Base-by-base conservation (phyloP, 2,888 invertebrate genomes). In the Leucophenga maculata region DNA sequence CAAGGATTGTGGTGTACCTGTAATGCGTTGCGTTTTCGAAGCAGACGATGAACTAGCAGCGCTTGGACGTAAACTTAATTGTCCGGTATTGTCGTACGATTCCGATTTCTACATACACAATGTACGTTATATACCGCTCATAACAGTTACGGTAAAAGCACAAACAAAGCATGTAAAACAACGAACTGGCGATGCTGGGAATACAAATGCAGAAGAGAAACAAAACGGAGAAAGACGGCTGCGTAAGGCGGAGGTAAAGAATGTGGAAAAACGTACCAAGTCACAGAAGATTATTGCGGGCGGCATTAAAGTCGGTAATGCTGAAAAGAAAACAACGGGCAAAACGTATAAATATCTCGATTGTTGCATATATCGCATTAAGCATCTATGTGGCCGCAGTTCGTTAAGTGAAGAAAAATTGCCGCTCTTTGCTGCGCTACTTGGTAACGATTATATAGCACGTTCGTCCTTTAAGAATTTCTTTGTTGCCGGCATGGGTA, bases 91-190 rank as follows among this genome's bases (percentile, higher is more conserved):
- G 3, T 97, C 97, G 82, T 95, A 94, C 78, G 98, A 98, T 88
- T 97, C 97, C 0, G 98, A 98, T 89, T 98, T 97, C 89, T 97
- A 93, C 83, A 93, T 98, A 74, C 96, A 94, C 87, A 94, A 95
- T 88, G 92, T 95, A 0, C 88, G 91, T 1, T 97, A 96, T 78
- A 93, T 98, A 75, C 95, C 96, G 0, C 92, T 95, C 75, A 90
- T 92, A 39, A 93, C 92, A 26, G 83, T 95, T 13, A 91, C 92
- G 4, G 86, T 90, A 6, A 90, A 90, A 84, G 86, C 87, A 13
- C 83, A 86, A 16, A 85, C 81, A 14, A 88, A 87, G 55, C 78
- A 75, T 1, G 55, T 71, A 0, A 72, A 75, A 8, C 55, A 69
- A 65, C 11, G 16, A n/a, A 54, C 26, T 14, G 60, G 69, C 2